Evolutionary conservation across 2,113 vertebrate species (phyloP), one percentile per base, ranked within the genome.

Genomic region (Austrofundulus limnaeus): DNA sequence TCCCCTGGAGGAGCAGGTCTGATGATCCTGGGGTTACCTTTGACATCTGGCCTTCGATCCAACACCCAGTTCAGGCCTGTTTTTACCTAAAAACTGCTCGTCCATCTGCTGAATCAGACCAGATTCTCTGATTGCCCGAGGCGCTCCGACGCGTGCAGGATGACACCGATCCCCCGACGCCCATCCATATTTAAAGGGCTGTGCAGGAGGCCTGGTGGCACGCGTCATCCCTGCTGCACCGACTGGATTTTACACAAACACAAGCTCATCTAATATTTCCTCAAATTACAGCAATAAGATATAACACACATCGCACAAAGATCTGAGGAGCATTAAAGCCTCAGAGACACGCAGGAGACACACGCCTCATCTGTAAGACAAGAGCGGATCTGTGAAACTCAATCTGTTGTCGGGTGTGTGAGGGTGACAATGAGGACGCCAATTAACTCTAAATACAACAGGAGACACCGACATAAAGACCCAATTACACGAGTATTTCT

Each of bases 181-280:
- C 87, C 89, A 93, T 92, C 81, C 85, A 92, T 92, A 90, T 93
- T 92, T 93, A 90, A 92, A 90, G 70, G 81, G 70, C 15, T 55
- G 72, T 51, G 55, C 85, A 85, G 81, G 82, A 82, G 84, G 90
- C 78, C 85, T 78, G 82, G 83, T 70, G 68, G 78, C 75, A 86
- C 56, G 75, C 72, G 48, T 51, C 34, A 65, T 45, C 73, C 57
- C 66, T 65, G 64, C 50, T 25, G 70, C 39, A 28, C 53, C 66
- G 69, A 21, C 49, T 82, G 50, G 70, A 77, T 34, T 70, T 72
- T 65, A 31, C 75, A 56, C 50, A 63, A 63, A 71, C 28, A 28
- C 28, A 57, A 54, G 5, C 80, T 91, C 83, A 83, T 56, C 64
- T 58, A 55, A 76, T 78, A 85, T 87, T 88, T 87, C 75, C 87